Base-by-base conservation (phyloP, 2,888 invertebrate genomes). In the Agrochola lychnidis region DNA sequence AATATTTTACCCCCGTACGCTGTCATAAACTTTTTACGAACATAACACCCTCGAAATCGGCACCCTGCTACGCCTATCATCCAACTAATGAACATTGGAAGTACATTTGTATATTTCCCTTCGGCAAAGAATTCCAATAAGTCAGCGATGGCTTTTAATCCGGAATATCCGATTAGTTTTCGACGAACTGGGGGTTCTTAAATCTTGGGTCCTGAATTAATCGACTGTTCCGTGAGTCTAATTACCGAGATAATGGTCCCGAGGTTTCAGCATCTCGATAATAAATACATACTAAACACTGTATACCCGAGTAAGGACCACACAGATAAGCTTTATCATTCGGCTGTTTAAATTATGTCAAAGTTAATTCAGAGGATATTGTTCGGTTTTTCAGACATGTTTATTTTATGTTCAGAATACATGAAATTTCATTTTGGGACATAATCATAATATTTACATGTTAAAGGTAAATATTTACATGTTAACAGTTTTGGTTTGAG, bases 101-200 rank as follows among this genome's bases (percentile, higher is more conserved):
- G 73, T 78, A 83, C 82, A 78, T 87, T 84, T 84, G 79, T 88
- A 82, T 79, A 81, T 87, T 87, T 84, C 72, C 73, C 30, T 84
- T 81, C 81, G 73, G 78, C 82, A 81, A 84, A 88, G 85, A 88
- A 89, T 87, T 85, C 87, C 79, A 89, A 89, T 89, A 89, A 88
- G 82, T 88, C 83, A 86, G 81, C 81, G 76, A 78, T 83, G 87
- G 83, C 87, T 85, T 88, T 87, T 88, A 88, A 86, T 88, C 84
- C 84, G 73, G 85, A 79, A 86, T 83, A 89, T 88, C 87, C 86
- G 88, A 90, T 91, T 89, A 89, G 88, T 87, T 89, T 86, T 81
- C 84, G 81, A 83, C 80, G 82, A 79, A 87, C 81, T 80, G 73
- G 78, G 77, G 78, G 83, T 88, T 78, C 84, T 83, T 89, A 87